Conservation (phyloP, 2,113 vertebrate genomes). For the Tupaia tana region DNA sequence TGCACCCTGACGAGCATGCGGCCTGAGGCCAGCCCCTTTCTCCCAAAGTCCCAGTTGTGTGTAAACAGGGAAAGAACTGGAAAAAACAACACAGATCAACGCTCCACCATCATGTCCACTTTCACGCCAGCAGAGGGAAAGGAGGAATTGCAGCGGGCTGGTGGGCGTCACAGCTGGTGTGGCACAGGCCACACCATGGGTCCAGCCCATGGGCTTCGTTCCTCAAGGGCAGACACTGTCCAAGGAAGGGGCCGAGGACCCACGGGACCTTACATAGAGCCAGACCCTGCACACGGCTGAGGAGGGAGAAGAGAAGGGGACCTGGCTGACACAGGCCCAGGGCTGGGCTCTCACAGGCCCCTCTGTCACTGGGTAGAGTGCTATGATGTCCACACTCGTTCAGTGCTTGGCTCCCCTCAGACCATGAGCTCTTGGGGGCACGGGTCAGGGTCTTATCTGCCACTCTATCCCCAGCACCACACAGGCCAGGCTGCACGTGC, state of each 20-base stretch:
- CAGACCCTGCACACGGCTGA: fast-evolving
- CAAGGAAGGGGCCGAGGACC: neutral
- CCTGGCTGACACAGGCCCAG: neutral
- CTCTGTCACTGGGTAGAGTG: neutral
- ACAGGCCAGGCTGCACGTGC: fast-evolving
- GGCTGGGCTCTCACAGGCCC: neutral
- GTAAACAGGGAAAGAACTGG: neutral
- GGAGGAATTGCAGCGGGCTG: neutral
- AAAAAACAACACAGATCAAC: neutral
- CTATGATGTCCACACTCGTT: neutral
- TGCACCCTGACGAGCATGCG: neutral
- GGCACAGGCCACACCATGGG: fast-evolving
- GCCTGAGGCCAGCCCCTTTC: neutral
- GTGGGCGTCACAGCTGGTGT: fast-evolving
- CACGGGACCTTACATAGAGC: neutral
- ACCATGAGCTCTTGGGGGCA: too few relatives aligned
- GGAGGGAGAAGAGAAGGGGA: neutral
- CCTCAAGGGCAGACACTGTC: neutral
- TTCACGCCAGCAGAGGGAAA: neutral
- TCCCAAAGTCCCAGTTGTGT: neutral
- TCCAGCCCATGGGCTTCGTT: neutral
- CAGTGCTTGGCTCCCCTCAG: neutral
- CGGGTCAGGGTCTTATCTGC: neutral
- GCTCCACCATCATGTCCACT: neutral
- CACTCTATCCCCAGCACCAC: neutral